Evolutionary conservation across 2,888 invertebrate species (phyloP).

Genomic region (Reticulitermes lucifugus): DNA sequence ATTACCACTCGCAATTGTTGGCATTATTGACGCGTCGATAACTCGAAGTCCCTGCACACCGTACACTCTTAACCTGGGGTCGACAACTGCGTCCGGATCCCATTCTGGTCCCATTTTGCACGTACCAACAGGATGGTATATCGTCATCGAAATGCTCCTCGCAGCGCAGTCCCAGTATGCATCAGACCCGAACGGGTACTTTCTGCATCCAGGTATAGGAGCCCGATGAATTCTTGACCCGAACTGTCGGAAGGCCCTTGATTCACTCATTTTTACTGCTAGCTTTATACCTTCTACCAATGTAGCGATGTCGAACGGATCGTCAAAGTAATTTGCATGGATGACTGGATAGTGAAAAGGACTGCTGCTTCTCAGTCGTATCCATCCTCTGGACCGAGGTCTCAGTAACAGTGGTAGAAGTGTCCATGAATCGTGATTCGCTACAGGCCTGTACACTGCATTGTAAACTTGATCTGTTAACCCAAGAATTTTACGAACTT

Average conservation of each 20-base stretch:
- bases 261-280: conserved; percentile 71
- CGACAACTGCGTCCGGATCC: conserved; percentile 85
- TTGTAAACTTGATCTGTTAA: conserved; percentile 84
- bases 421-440: conserved; percentile 83
- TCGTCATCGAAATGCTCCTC: conserved; percentile 88
- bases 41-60: conserved; percentile 84
- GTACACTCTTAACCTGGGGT: conserved; percentile 78
- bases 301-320: conserved; percentile 80
- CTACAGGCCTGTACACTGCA: conserved; percentile 82
- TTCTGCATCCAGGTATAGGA: conserved; percentile 83
- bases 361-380: conserved; percentile 80
- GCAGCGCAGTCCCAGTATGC: conserved; percentile 90
- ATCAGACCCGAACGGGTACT: conserved; percentile 79
- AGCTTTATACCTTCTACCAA: conserved; percentile 79
- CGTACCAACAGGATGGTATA: conserved; percentile 90
- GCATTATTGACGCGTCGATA: conserved; percentile 91
- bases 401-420: conserved; percentile 86
- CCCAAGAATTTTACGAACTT: conserved; percentile 77
- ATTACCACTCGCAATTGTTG: conserved; percentile 88
- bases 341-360: conserved; percentile 90
- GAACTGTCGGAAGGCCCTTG: conserved; percentile 83
- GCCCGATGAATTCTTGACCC: conserved; percentile 80
- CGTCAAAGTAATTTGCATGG: conserved; percentile 92
- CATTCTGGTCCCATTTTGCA: conserved; percentile 88
- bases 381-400: conserved; percentile 83